These are phyloP conservation scores for Eospalax fontanierii DNA, from an alignment of 2,797 vertebrate species.

Conservation along the genomic window DNA sequence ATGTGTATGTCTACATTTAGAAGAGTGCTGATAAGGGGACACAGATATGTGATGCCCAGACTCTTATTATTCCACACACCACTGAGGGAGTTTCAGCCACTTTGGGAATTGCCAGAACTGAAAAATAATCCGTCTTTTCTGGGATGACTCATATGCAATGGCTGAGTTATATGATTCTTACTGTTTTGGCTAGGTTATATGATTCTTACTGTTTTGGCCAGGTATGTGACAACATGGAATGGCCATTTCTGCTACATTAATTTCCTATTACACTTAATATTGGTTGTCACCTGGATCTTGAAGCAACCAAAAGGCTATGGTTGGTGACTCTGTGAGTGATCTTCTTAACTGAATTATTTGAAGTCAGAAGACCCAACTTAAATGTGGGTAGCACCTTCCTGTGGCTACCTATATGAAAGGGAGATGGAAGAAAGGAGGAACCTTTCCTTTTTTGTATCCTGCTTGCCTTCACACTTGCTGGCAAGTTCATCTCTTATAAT, in stretches of 20 bases:
- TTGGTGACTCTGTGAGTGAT: neutral
- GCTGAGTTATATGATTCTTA: neutral
- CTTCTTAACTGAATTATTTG: neutral
- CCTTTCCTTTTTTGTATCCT: neutral
- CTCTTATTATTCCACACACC: neutral
- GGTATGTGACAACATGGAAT: neutral
- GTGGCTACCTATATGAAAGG: neutral
- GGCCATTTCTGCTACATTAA: neutral
- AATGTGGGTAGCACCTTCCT: too few species aligned
- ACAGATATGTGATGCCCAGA: neutral
- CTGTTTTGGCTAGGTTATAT: neutral
- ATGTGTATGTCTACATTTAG: neutral
- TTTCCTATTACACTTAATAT: neutral
- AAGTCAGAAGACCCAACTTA: neutral
- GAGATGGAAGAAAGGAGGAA: neutral
- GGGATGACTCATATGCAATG: rapidly evolving
- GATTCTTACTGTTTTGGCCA: neutral
- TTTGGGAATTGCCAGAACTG: neutral
- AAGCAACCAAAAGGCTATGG: neutral
- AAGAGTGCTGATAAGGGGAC: neutral
- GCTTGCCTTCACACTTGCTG: neutral
- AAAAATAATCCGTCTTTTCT: neutral
- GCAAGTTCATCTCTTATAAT: too few species aligned
- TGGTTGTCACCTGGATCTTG: neutral
- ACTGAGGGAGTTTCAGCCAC: neutral